Evolutionary conservation across 2,113 vertebrate genomes (phyloP).

Genomic region (Petrocephalus zakoni): DNA sequence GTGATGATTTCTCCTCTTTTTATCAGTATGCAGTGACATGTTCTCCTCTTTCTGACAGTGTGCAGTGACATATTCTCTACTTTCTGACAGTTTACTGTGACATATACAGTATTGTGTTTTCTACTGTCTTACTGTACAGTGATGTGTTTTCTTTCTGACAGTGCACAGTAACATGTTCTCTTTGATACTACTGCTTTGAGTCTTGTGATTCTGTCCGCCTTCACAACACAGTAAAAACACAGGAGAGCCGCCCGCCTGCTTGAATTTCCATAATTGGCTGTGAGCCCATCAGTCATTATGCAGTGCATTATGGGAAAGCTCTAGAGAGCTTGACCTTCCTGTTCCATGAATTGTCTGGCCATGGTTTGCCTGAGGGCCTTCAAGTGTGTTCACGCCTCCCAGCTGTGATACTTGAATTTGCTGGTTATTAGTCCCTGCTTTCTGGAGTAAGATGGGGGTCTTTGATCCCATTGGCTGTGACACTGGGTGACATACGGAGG

Average conservation of each 20-base stretch:
- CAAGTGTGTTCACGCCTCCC: neutral
- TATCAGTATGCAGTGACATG: neutral
- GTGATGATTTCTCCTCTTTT: neutral
- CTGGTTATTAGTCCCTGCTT: neutral
- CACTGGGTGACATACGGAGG: neutral
- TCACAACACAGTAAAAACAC: neutral
- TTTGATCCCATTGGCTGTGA: neutral
- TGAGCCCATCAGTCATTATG: neutral
- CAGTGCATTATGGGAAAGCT: neutral
- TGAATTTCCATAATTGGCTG: neutral
- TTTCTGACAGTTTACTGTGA: no score
- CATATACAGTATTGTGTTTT: no score
- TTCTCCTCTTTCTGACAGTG: neutral
- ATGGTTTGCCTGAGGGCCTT: neutral
- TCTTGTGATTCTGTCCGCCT: neutral
- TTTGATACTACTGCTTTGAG: neutral
- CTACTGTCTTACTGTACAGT: no score
- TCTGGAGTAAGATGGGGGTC: neutral
- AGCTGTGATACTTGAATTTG: neutral
- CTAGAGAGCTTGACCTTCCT: no score
- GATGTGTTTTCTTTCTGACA: no score
- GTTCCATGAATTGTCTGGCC: neutral
- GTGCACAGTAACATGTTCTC: no score
- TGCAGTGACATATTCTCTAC: no score
- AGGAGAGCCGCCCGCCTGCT: neutral